These are phyloP conservation scores for Motacilla tschutschensis DNA, from an alignment of 2,113 vertebrate species.

Conservation along the genomic window DNA sequence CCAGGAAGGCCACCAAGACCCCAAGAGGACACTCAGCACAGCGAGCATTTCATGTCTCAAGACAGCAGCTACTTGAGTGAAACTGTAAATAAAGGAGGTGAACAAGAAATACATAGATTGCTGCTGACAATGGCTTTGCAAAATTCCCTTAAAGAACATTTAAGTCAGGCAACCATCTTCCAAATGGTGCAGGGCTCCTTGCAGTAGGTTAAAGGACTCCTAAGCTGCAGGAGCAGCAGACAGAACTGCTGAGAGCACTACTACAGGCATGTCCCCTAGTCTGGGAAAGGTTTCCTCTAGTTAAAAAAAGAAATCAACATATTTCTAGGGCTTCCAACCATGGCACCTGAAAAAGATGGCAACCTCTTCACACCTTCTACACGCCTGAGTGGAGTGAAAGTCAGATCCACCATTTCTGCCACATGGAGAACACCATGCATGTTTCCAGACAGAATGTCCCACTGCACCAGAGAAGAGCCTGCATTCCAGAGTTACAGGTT, in stretches of 20 bases:
- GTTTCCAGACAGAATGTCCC: background rate
- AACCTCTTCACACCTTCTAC: background rate
- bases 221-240: background rate
- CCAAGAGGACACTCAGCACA: background rate
- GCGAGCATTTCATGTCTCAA: background rate
- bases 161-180: background rate
- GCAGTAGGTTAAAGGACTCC: background rate
- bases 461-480: background rate
- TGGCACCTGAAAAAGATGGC: background rate
- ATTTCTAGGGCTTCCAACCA: background rate
- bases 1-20: background rate
- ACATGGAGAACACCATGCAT: background rate
- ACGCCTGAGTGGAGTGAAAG: accelerated
- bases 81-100: background rate
- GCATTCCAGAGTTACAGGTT: background rate
- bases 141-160: accelerated
- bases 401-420: background rate
- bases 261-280: background rate
- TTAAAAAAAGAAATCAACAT: background rate
- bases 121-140: background rate
- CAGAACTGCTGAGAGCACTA: background rate
- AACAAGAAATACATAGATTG: background rate
- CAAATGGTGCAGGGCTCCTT: accelerated
- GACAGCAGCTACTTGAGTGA: background rate
- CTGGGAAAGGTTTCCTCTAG: background rate